Evolutionary conservation across 2,797 vertebrate species (phyloP).

Genomic region (Coccyzus lansbergi): DNA sequence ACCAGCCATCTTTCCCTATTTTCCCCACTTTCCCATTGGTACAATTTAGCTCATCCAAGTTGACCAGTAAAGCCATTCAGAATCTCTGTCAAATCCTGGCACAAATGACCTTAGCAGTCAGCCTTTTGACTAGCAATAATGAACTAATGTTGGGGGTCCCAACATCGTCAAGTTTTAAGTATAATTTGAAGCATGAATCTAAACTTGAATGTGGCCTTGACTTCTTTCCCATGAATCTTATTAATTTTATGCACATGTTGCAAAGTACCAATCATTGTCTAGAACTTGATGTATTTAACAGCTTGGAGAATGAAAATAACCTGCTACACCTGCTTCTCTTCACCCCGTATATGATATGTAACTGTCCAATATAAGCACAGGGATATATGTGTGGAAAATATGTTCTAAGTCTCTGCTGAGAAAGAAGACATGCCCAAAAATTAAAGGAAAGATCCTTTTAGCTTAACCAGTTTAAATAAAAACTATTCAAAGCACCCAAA

Average conservation of each 20-base stretch:
- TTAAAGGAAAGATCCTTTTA: neutral
- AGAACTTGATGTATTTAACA: neutral
- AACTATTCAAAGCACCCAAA: neutral
- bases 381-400: neutral
- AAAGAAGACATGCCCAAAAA: neutral
- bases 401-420: neutral
- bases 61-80: neutral
- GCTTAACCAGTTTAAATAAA: neutral
- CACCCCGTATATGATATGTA: neutral
- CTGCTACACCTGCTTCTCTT: neutral
- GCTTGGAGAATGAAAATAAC: neutral
- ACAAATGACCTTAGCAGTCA: neutral
- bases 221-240: neutral
- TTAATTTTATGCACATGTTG: neutral
- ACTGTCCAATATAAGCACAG: neutral
- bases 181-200: neutral
- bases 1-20: neutral
- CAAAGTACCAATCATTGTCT: neutral
- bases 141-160: neutral
- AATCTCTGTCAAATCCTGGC: neutral
- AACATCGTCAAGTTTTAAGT: neutral
- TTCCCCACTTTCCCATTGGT: accelerated
- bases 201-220: neutral
- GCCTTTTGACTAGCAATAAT: neutral
- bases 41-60: neutral